A percentile compares a stretch with the other conserved stretches of the same genome.
These are phyloP conservation scores for Ophion costatus DNA, from an alignment of 2,888 invertebrate species.

Conservation along the genomic window DNA sequence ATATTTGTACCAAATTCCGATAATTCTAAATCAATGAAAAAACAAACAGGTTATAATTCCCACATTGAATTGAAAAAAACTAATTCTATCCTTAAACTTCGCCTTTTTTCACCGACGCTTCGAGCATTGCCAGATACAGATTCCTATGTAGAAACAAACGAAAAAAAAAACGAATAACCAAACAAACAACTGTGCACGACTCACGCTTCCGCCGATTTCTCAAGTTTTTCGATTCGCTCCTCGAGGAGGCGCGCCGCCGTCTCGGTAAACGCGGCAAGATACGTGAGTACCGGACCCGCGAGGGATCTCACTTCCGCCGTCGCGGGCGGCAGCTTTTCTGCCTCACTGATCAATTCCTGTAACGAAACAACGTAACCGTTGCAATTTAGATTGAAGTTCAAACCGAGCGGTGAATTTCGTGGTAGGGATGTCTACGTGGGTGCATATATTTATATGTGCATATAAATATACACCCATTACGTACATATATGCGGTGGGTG, in stretches of 20 bases:
- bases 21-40: too few relatives aligned
- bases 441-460: not conserved
- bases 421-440: slow-evolving; percentile 22
- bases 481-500: too few relatives aligned
- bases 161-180: slow-evolving; percentile 38
- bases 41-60: too few relatives aligned
- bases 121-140: slow-evolving; percentile 38
- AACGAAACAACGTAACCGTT: slow-evolving; percentile 24
- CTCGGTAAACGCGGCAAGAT: slow-evolving; percentile 88
- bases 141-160: not conserved
- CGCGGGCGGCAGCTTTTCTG: slow-evolving; percentile 88
- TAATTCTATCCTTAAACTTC: too few relatives aligned
- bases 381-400: slow-evolving; percentile 56
- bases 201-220: slow-evolving; percentile 88
- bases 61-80: too few relatives aligned
- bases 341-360: slow-evolving; percentile 91
- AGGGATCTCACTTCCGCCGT: slow-evolving; percentile 88
- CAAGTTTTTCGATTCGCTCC: slow-evolving; percentile 88
- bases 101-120: not conserved
- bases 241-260: slow-evolving; percentile 89
- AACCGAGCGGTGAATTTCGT: slow-evolving; percentile 22
- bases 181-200: slow-evolving; percentile 70
- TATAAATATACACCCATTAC: too few relatives aligned
- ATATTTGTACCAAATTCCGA: too few relatives aligned
- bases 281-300: slow-evolving; percentile 89